Conservation (phyloP, 2,888 invertebrate genomes). For the Netelia inedita region DNA sequence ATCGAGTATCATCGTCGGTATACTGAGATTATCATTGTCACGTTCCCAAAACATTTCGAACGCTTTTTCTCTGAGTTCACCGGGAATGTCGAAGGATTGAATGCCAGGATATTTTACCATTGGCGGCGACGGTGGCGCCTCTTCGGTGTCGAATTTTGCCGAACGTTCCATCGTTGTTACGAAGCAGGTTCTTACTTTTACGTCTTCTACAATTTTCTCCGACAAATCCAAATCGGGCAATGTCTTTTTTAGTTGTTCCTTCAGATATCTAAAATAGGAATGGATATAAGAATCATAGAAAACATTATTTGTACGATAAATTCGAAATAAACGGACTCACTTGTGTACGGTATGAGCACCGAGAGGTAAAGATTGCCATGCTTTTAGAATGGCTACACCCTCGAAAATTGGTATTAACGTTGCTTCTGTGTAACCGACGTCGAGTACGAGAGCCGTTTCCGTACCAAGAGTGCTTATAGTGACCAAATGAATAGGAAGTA, state of each 20-base stretch:
- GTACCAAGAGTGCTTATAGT: conserved; percentile 93
- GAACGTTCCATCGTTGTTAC: conserved; percentile 92
- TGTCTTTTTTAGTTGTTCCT: conserved; percentile 72
- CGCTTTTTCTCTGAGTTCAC: conserved; percentile 91
- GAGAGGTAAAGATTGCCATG: conserved; percentile 93
- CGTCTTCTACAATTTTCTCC: conserved; percentile 86
- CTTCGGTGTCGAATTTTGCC: conserved; percentile 85
- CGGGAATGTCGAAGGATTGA: conserved; percentile 88
- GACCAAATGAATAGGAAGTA: conserved; percentile 95
- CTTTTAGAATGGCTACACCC: conserved; percentile 93
- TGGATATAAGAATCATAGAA: neutral
- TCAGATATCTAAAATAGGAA: conserved; percentile 74
- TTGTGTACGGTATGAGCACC: conserved; percentile 91
- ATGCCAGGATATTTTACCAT: conserved; percentile 90
- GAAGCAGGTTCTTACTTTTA: conserved; percentile 94
- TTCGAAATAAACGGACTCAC: conserved; percentile 85
- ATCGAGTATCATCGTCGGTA: conserved; percentile 94
- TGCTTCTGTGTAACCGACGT: conserved; percentile 95
- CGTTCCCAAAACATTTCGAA: conserved; percentile 95
- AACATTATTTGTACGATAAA: conserved; percentile 11
- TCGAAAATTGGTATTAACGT: conserved; percentile 93
- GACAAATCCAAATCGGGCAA: conserved; percentile 77
- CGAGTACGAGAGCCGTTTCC: conserved; percentile 93
- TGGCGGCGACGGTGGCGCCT: conserved; percentile 87
- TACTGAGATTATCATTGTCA: conserved; percentile 92